phyloP scores from a whole-genome alignment of 2,888 invertebrate genomes.

The Lomographa bimaculata region DNA sequence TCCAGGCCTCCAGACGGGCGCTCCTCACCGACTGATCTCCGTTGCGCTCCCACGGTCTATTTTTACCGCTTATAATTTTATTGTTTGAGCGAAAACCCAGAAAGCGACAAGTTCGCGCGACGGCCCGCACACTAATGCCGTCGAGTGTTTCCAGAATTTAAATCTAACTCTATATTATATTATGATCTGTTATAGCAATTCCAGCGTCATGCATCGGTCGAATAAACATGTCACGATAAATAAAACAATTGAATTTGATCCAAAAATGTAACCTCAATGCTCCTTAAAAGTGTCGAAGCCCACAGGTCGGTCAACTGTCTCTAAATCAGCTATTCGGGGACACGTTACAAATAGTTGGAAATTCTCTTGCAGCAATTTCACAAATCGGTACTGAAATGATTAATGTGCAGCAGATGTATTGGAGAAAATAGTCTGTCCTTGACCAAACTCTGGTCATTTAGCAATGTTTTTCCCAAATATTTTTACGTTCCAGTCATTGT shows the following conservation, averaged over 20 bases:
- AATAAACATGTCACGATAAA: conserved; percentile 31
- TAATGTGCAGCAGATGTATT: conserved; percentile 4
- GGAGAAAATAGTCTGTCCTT: conserved; percentile 10
- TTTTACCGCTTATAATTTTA: conserved; percentile 82
- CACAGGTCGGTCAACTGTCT: conserved; percentile 28
- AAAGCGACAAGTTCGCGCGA: conserved; percentile 75
- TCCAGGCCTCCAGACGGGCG: conserved; percentile 68
- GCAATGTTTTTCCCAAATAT: no score
- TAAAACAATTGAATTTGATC: conserved; percentile 42
- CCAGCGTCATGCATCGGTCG: conserved; percentile 42
- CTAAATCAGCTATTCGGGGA: conserved; percentile 10
- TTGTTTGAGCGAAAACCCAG: conserved; percentile 76
- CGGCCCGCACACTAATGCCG: conserved; percentile 71
- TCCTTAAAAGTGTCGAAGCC: conserved; percentile 2
- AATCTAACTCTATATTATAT: conserved; percentile 29
- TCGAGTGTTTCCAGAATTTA: conserved; percentile 52
- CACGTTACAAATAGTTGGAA: conserved; percentile 11
- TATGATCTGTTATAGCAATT: conserved; percentile 41
- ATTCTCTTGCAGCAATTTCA: conserved; percentile 4
- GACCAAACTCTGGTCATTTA: conserved; percentile 2
- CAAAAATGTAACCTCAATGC: conserved; percentile 41
- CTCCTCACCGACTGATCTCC: conserved; percentile 51
- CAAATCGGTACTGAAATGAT: conserved; percentile 10
- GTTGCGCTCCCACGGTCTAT: conserved; percentile 60
- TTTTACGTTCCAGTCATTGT: no score